phyloP scores from a whole-genome alignment of 2,797 vertebrate genomes.

The Notoglanidium macrostoma region DNA sequence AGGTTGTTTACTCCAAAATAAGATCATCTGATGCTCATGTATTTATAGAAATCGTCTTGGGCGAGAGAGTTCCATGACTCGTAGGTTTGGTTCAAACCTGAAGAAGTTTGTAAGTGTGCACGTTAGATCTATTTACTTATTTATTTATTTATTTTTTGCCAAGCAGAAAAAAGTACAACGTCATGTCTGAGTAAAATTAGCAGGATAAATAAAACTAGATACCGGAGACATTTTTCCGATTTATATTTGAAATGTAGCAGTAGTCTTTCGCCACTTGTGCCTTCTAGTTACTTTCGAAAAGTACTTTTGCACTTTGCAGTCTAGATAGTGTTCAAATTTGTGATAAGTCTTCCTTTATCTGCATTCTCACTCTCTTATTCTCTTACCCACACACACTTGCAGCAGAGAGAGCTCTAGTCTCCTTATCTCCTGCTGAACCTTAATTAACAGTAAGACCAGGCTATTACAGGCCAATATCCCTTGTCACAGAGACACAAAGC shows the following conservation, averaged over 20 bases:
- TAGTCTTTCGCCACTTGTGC: background rate
- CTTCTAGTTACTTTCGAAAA: background rate
- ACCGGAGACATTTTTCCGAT: background rate
- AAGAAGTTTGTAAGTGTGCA: background rate
- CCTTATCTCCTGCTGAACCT: slow-evolving; percentile 72
- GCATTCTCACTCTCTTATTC: slow-evolving; percentile 34
- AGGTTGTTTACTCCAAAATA: background rate
- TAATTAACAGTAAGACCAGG: slow-evolving; percentile 74
- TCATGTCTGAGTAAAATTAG: background rate
- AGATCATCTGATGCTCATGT: background rate
- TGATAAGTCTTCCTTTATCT: slow-evolving; percentile 70
- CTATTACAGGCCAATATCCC: slow-evolving; percentile 76
- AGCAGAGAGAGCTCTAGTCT: slow-evolving; percentile 63
- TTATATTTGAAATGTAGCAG: slow-evolving; percentile 29
- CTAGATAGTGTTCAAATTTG: slow-evolving; percentile 13
- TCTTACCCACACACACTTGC: slow-evolving; percentile 50
- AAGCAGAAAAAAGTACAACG: background rate
- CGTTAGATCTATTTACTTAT: background rate
- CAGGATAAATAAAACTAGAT: background rate
- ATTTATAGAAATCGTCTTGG: background rate
- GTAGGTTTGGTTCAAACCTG: background rate
- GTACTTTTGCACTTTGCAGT: slow-evolving; percentile 19
- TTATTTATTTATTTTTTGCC: background rate
- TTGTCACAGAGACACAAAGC: slow-evolving; percentile 73
- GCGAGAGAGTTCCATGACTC: background rate